Percentiles rank a stretch among this genome's conserved stretches.
phyloP scores from a whole-genome alignment of 2,113 vertebrate species.

The Halichoeres trimaculatus region DNA sequence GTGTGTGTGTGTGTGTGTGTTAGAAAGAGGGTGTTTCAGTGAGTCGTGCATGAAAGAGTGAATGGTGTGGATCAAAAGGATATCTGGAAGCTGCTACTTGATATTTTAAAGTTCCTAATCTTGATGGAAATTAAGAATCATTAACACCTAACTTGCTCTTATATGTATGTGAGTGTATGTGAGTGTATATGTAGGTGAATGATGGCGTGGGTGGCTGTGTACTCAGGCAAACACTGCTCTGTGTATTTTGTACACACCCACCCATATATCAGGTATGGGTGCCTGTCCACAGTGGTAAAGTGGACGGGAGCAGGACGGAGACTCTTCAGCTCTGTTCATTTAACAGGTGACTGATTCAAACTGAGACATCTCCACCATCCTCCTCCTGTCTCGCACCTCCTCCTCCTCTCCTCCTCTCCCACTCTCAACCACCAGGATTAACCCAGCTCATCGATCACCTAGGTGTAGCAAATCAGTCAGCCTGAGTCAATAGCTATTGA shows the following conservation, averaged over 20 bases:
- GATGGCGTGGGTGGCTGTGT: neutral
- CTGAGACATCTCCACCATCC: constrained; percentile 38
- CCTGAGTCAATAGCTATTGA: constrained; percentile 60
- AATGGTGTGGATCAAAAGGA: constrained; percentile 3
- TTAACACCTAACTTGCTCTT: neutral
- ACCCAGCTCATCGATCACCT: constrained; percentile 48
- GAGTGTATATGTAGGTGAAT: neutral
- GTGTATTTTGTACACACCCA: constrained; percentile 41
- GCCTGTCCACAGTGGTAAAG: constrained; percentile 34
- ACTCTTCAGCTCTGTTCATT: constrained; percentile 37
- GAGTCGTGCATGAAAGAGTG: neutral
- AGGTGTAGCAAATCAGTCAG: constrained; percentile 41
- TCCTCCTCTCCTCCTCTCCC: neutral
- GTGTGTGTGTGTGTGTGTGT: neutral
- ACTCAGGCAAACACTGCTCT: constrained; percentile 31
- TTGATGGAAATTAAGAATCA: neutral
- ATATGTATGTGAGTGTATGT: neutral
- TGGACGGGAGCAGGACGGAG: constrained; percentile 28
- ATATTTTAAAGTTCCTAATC: neutral
- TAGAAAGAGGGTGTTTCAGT: neutral
- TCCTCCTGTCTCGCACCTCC: neutral
- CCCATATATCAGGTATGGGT: constrained; percentile 42
- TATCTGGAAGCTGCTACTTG: constrained; percentile 9
- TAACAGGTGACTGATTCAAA: constrained; percentile 49
- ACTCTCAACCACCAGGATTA: constrained; percentile 41